Percentiles rank a stretch among this genome's conserved stretches.
These are phyloP conservation scores for Sepiola atlantica DNA, from an alignment of 2,888 invertebrate species.

Conservation along the genomic window DNA sequence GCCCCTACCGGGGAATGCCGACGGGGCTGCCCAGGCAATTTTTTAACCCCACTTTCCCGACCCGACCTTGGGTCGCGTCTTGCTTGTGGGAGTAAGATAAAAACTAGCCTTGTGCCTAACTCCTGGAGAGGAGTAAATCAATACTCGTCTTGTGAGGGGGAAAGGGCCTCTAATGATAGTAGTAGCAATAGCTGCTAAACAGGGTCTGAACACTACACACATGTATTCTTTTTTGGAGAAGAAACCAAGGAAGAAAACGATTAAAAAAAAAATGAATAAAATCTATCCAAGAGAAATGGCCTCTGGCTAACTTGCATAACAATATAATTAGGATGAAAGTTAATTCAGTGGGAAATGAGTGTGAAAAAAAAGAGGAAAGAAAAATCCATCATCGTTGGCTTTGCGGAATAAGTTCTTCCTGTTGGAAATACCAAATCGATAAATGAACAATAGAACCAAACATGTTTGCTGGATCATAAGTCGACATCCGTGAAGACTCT, in stretches of 20 bases:
- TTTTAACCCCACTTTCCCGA: too few relatives aligned
- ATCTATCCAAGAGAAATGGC: constrained; percentile 16
- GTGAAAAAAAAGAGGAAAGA: not conserved
- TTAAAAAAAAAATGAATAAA: constrained; percentile 32
- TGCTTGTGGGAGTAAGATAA: too few relatives aligned
- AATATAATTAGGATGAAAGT: constrained; percentile 22
- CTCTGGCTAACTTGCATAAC: constrained; percentile 32
- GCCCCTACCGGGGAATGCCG: too few relatives aligned
- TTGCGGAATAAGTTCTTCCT: not conserved
- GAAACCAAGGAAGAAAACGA: not conserved
- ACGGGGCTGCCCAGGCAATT: too few relatives aligned
- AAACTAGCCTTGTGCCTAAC: too few relatives aligned
- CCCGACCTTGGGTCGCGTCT: too few relatives aligned
- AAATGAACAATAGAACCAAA: not conserved
- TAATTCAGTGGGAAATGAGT: constrained; percentile 21
- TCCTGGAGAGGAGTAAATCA: too few relatives aligned
- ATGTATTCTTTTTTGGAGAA: not conserved
- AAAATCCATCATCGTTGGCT: not conserved
- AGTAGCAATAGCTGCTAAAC: not conserved
- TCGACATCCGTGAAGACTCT: not conserved
- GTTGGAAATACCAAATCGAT: constrained; percentile 18
- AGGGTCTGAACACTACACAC: not conserved
- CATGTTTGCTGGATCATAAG: not conserved
- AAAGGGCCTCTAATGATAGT: not conserved
- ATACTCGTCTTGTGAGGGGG: not conserved